These are phyloP conservation scores for Chesias legatella DNA, from an alignment of 2,888 invertebrate genomes.

Conservation along the genomic window DNA sequence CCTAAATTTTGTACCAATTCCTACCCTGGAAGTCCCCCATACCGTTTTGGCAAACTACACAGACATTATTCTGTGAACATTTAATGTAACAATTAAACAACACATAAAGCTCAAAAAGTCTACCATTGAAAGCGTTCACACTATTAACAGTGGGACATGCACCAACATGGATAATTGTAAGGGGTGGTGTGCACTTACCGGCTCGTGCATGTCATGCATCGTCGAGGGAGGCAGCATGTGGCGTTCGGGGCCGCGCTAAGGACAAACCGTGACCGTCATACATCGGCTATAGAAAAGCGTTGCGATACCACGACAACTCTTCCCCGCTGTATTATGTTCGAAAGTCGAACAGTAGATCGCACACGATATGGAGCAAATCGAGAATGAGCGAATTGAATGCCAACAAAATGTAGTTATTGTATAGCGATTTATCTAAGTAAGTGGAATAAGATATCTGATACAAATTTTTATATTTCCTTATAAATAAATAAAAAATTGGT, in stretches of 20 bases:
- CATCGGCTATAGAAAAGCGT: conserved; percentile 25
- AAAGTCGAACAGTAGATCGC: conserved; percentile 5
- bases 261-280: conserved; percentile 65
- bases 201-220: conserved; percentile 80
- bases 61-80: conserved; percentile 21
- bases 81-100: conserved; percentile 23
- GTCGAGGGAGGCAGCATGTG: conserved; percentile 79
- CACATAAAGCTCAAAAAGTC: conserved; percentile 41
- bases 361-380: conserved; percentile 12
- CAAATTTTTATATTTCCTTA: too few species aligned
- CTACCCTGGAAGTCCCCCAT: conserved; percentile 8
- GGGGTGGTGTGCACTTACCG: conserved; percentile 73
- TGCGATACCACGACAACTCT: conserved; percentile 12
- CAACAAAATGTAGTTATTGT: conserved; percentile 4
- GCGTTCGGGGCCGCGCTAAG: conserved; percentile 75
- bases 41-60: conserved; percentile 20
- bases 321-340: conserved; percentile 6
- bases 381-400: conserved; percentile 12
- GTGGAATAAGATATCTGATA: background rate
- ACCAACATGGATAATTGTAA: conserved; percentile 22
- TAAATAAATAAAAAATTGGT: too few species aligned
- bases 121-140: conserved; percentile 55
- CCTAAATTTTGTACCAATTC: conserved; percentile 6
- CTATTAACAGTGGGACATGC: conserved; percentile 50
- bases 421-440: background rate